Evolutionary conservation across 2,797 vertebrate species (phyloP), one percentile per base, ranked within the genome.

Genomic region (Schizothorax lantsangensis): DNA sequence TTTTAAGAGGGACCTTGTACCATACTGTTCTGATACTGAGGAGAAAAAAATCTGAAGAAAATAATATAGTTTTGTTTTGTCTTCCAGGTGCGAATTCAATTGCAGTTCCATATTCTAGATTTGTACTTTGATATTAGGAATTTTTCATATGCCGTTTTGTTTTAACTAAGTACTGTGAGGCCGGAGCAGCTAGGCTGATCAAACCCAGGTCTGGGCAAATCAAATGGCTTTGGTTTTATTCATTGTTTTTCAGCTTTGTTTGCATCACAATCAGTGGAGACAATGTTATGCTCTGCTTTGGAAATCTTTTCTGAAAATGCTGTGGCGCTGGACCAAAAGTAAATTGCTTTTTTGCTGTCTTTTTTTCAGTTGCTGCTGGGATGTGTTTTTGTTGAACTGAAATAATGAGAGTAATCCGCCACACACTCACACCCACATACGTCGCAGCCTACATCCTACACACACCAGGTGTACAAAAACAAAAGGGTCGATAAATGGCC

Each of bases 191-290:
- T 23, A 52, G 88, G 87, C 90, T 90, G 91, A 93, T 93, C 92
- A 93, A 91, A 92, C 85, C 81, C 62, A 84, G 89, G 82, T 68
- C 86, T 90, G 88, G 69, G 89, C 87, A 92, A 91, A 92, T 93
- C 89, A 86, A 93, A 93, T 92, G 88, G 86, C 87, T 93, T 93
- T 91, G 90, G 73, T 89, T 88, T 91, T 94, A 93, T 95, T 94
- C 91, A 93, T 94, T 93, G 91, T 94, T 92, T 94, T 93, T 90
- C 89, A 92, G 90, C 91, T 93, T 93, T 94, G 91, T 95, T 93
- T 95, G 92, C 92, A 93, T 95, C 89, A 90, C 91, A 90, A 93
- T 94, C 92, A 92, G 92, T 81, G 88, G 68, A 90, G 92, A 89
- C 91, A 93, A 93, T 93, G n/a, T 92, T 93, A 91, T 87, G 89